Base-by-base conservation (phyloP, 2,113 vertebrate species). In the Prinia subflava region DNA sequence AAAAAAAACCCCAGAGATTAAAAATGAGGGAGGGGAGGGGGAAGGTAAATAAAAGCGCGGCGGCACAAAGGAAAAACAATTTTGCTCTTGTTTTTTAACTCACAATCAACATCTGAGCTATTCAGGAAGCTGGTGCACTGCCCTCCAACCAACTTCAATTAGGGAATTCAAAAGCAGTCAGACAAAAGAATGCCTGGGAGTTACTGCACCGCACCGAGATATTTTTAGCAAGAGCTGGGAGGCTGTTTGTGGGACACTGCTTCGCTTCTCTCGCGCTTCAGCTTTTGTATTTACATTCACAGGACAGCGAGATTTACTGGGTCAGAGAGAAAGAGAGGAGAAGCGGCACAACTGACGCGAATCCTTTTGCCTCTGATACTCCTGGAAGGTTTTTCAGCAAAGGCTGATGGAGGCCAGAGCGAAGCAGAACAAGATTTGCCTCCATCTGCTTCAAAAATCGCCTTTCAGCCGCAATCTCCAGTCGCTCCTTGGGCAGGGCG, bases 111-210 rank as follows among this genome's bases (percentile, higher is more conserved):
- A 95, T 96, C 92, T 92, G 85, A 92, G 87, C 90, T 83, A 89
- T 83, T 87, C 77, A 96, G 90, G 73, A 89, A 92, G 74, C 68
- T 56, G 87, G 90, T 89, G 82, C 80, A 46, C 85, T 95, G 79
- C 93, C 94, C 93, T 95, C 83, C 68, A 94, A 91, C 83, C 87
- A 94, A 91, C 93, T 92, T 92, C 91, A 84, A 85, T 83, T 79
- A 94, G 71, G 89, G 97, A 96, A 96, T 87, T 95, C 92, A 87
- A 91, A 94, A 74, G 92, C 92, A 89, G 89, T 70, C 96, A 96
- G 94, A 97, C 96, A 97, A 96, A 97, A 95, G 92, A 91, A 96
- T 95, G 95, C 92, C 96, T 94, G 90, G 95, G 97, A 96, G 93
- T 94, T 90, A 96, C 94, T 96, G 92, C 83, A 92, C 93, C 87